These are phyloP conservation scores for Bambusicola thoracicus DNA, from an alignment of 2,113 vertebrate species.

Conservation along the genomic window DNA sequence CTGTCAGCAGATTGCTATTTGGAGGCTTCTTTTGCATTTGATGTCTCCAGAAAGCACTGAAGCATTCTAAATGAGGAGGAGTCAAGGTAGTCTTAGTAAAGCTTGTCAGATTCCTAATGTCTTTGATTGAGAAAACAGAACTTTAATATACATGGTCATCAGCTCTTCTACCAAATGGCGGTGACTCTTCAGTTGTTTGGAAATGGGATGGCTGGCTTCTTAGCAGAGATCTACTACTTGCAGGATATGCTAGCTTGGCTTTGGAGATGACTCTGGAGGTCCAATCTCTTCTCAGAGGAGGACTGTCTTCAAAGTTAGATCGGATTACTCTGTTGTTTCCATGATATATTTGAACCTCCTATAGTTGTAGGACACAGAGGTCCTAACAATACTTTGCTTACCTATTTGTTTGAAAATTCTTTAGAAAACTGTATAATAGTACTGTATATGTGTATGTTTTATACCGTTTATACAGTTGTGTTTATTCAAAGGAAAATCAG, in stretches of 20 bases:
- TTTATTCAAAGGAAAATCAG: background rate
- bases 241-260: rapidly evolving
- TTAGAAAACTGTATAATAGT: background rate
- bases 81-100: background rate
- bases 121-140: background rate
- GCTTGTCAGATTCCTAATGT: background rate
- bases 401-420: background rate
- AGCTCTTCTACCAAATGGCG: background rate
- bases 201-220: background rate
- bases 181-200: background rate
- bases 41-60: background rate
- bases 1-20: background rate
- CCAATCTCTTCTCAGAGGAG: background rate
- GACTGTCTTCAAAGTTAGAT: background rate
- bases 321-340: background rate
- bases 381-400: background rate
- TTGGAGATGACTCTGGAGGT: background rate
- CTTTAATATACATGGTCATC: background rate
- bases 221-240: background rate
- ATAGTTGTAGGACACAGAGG: background rate
- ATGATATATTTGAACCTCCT: background rate
- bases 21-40: background rate
- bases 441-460: background rate
- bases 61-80: background rate
- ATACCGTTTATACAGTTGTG: background rate